Percentiles rank a stretch among this genome's conserved stretches.
Evolutionary conservation across 2,113 vertebrate genomes (phyloP).

Genomic region (Crotalus horridus): DNA sequence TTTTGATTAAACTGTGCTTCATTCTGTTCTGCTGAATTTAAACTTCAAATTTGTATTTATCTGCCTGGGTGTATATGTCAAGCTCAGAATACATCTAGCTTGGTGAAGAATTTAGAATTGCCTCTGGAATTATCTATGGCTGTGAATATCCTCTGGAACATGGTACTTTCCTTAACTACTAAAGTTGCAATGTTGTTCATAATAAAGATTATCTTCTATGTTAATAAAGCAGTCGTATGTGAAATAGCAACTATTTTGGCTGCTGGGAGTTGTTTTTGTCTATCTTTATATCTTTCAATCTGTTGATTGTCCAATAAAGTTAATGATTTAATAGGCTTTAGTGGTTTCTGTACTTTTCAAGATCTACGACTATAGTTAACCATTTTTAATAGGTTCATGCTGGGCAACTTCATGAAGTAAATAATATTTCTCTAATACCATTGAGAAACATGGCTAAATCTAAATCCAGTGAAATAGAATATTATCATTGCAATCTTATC

Average conservation of each 20-base stretch:
- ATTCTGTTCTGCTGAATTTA: neutral
- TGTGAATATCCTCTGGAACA: neutral
- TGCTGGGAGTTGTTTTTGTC: neutral
- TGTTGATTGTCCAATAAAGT: neutral
- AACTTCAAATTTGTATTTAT: neutral
- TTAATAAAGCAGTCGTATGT: neutral
- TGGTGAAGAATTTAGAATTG: neutral
- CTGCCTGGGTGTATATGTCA: neutral
- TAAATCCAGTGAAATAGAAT: neutral
- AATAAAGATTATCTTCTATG: neutral
- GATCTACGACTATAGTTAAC: neutral
- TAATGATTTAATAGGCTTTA: neutral
- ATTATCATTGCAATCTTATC: neutral
- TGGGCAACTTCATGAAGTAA: neutral
- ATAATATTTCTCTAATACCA: neutral
- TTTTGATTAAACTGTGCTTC: neutral
- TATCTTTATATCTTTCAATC: neutral
- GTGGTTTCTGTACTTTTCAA: neutral
- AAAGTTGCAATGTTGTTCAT: neutral
- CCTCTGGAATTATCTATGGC: neutral
- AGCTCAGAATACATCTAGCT: neutral
- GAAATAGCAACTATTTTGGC: neutral
- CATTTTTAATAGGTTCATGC: neutral
- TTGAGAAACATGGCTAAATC: neutral
- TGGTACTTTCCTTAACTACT: neutral